These are phyloP conservation scores for Channallabes apus DNA, from an alignment of 2,797 vertebrate species.

Conservation along the genomic window DNA sequence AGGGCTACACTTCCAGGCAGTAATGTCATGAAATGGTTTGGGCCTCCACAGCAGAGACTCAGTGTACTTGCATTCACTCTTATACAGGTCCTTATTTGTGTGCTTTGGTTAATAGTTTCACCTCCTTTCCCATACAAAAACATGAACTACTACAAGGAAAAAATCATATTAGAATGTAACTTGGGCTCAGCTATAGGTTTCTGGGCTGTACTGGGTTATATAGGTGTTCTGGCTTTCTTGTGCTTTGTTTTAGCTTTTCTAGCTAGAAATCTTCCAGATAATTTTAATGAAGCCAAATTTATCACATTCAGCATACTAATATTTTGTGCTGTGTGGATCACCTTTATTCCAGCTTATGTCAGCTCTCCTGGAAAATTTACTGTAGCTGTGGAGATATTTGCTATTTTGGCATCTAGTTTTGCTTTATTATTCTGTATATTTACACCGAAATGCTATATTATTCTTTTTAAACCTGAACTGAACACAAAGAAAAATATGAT, in stretches of 20 bases:
- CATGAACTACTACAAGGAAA: too few species aligned
- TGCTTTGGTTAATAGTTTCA: too few species aligned
- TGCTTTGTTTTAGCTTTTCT: slow-evolving; percentile 57
- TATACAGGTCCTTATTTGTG: too few species aligned
- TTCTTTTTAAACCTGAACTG: slow-evolving; percentile 50
- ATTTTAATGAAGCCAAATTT: slow-evolving; percentile 28
- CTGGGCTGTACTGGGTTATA: slow-evolving; percentile 59
- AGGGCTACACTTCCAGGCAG: slow-evolving; percentile 9
- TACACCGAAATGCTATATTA: slow-evolving; percentile 46
- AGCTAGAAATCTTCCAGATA: slow-evolving; percentile 25
- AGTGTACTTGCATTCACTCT: too few species aligned
- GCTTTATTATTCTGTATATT: slow-evolving; percentile 60
- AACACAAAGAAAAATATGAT: slow-evolving; percentile 63
- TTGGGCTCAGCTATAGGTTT: slow-evolving; percentile 59
- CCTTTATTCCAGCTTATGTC: too few species aligned
- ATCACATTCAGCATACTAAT: slow-evolving; percentile 40
- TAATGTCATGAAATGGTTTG: background rate
- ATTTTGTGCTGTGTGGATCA: slow-evolving; percentile 51
- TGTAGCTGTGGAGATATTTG: background rate
- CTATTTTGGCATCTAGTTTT: slow-evolving; percentile 59
- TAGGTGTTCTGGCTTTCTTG: slow-evolving; percentile 53
- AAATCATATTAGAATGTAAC: background rate
- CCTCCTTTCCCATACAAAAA: too few species aligned
- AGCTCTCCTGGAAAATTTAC: too few species aligned
- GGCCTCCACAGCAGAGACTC: too few species aligned